Base-by-base conservation (phyloP, 2,113 vertebrate genomes). In the Campylomormyrus tamandua region DNA sequence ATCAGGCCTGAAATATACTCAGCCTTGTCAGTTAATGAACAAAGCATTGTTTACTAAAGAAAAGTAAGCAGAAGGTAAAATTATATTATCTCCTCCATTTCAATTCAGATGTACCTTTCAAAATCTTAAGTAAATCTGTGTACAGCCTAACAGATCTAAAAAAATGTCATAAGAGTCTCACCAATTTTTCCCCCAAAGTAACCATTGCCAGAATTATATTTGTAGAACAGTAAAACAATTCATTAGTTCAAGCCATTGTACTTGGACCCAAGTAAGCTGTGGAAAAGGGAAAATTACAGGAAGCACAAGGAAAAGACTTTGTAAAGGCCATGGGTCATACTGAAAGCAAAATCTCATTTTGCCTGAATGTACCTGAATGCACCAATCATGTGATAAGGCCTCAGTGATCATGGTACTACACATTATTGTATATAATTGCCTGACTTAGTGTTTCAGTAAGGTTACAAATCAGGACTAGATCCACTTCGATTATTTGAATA, bases 401-500 rank as follows among this genome's bases (percentile, higher is more conserved):
- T 62, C 35, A 15, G 9, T 46, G 39, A 52, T 31, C 46, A 11
- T 77, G 46, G 48, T 11, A 77, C 15, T 52, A 74, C 15, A 35
- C 24, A 50, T 21, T 45, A 9, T 39, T 9, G 11, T 74, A 80
- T 45, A 27, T 58, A 45, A 31, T 66, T 46, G n/a, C 21, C 24
- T 77, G 27, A 4, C 66, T 19, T 42, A 49, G 48, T 56, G 74
- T 83, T 42, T 80, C 70, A 83, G 49, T 46, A 21, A 31, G n/a
- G 88, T 15, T 88, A 46, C 50, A 87, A 35, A 10, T 31, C 50
- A 56, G 52, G 19, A 45, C 87, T 88, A 53, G 21, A 39, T 56
- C 35, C 86, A 77, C 13, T 86, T 90, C 24, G n/a, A 13, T 56
- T 66, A 89, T 62, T 86, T 88, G 31, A 90, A 87, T 87, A 52